Percentiles rank a stretch among this genome's conserved stretches.
phyloP scores from a whole-genome alignment of 1,140 invertebrate species.

The Drosophila parabipectinata region DNA sequence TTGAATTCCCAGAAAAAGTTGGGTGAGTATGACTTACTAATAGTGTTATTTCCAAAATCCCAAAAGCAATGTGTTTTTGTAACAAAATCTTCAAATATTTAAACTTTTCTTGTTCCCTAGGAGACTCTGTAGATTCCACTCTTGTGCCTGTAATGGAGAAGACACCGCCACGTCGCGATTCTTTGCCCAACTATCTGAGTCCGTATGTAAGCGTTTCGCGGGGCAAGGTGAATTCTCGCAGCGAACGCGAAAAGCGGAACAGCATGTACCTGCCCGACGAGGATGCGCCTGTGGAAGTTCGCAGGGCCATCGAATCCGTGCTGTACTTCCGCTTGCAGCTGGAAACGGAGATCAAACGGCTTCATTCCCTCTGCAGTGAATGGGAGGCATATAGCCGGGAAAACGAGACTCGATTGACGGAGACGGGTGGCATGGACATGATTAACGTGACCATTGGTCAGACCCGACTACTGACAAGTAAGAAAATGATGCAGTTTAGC shows the following conservation, averaged over 20 bases:
- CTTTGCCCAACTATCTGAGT: slow-evolving; percentile 62
- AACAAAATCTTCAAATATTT: too few relatives aligned
- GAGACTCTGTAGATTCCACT: background rate
- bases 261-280: slow-evolving; percentile 67
- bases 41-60: too few relatives aligned
- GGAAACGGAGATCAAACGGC: slow-evolving; percentile 84
- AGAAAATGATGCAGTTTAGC: slow-evolving; percentile 89
- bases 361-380: slow-evolving; percentile 83
- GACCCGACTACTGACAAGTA: slow-evolving; percentile 87
- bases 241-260: slow-evolving; percentile 83
- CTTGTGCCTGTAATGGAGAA: slow-evolving; percentile 2
- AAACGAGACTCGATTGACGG: slow-evolving; percentile 36
- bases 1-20: background rate
- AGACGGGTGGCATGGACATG: slow-evolving; percentile 84
- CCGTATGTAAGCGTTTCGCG: slow-evolving; percentile 81
- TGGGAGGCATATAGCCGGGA: slow-evolving; percentile 84
- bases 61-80: too few relatives aligned
- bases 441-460: slow-evolving; percentile 89
- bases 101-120: background rate
- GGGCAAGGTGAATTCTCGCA: slow-evolving; percentile 85
- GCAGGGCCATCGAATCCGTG: slow-evolving; percentile 84
- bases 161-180: slow-evolving; percentile 29
- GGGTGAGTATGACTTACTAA: background rate
- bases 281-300: slow-evolving; percentile 43
- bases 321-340: slow-evolving; percentile 86